Base-by-base conservation (phyloP, 2,888 invertebrate genomes). In the Panopea generosa region DNA sequence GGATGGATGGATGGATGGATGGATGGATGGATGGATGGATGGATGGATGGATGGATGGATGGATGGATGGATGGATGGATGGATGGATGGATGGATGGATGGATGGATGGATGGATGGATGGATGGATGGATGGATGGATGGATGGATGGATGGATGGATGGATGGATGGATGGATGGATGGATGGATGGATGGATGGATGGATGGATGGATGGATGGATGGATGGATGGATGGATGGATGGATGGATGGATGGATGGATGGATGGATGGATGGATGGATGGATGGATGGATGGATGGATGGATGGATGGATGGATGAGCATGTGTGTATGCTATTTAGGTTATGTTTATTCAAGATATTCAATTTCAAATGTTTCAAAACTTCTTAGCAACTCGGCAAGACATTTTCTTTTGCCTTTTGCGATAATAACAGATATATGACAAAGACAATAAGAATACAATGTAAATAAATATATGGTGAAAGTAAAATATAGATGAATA, bases 1-100 rank as follows among this genome's bases (percentile, higher is more conserved):
- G 49, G 49, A 49, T 49, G 49, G 49, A 49, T 49, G 49, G 49
- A 49, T 49, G 49, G 49, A 49, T 49, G 49, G 49, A 49, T 49
- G 49, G 49, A 49, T 49, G 49, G 49, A 49, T 49, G 49, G 49
- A 49, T 49, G 49, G 49, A 49, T 49, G 49, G 49, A 49, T 49
- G 49, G 49, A 49, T 49, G 49, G 49, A 49, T 49, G 49, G 49
- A 49, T 49, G 49, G 49, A 49, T 49, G 49, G 49, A 49, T 49
- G 49, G 49, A 49, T 49, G 49, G 49, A 49, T 49, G 49, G 49
- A 49, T 49, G 49, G 49, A 49, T 49, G 49, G 49, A 49, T 49
- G 49, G 49, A 49, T 49, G 49, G 49, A 49, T 49, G 49, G 49
- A 49, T 49, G 49, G 49, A 49, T 49, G 49, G 49, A 49, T 49